phyloP scores from a whole-genome alignment of 23 tunicate species.

The Aplidium turbinatum region DNA sequence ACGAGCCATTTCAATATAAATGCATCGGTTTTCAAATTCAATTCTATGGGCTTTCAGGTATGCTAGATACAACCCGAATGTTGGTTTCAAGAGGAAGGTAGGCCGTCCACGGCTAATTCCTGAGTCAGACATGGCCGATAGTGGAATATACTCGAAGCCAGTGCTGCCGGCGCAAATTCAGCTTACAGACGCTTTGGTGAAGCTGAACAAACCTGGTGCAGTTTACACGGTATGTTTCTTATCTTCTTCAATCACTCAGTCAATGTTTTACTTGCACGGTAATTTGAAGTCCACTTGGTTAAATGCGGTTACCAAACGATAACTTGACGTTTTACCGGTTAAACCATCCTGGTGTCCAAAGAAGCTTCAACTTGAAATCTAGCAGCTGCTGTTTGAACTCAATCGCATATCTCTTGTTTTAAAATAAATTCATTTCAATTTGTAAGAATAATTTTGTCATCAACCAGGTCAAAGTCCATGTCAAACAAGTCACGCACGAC shows the following conservation, averaged over 20 bases:
- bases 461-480: constrained; percentile 69
- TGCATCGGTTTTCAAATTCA: too few species aligned
- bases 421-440: too few species aligned
- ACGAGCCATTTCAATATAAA: too few species aligned
- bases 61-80: constrained; percentile 70
- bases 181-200: constrained; percentile 67
- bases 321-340: too few species aligned
- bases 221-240: constrained; percentile 38
- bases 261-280: too few species aligned
- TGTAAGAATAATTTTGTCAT: not conserved
- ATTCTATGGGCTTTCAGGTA: constrained; percentile 12
- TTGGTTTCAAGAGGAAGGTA: constrained; percentile 49
- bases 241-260: too few species aligned
- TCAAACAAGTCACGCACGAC: constrained; percentile 75
- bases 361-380: too few species aligned
- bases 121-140: constrained; percentile 5
- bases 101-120: constrained; percentile 70
- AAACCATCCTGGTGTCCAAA: too few species aligned
- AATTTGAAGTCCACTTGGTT: too few species aligned
- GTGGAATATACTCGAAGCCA: constrained; percentile 25
- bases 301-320: too few species aligned
- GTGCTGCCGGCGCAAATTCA: constrained; percentile 58
- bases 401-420: too few species aligned
- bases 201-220: constrained; percentile 74
- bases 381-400: too few species aligned